These are phyloP conservation scores for Blera fallax DNA, from an alignment of 2,888 invertebrate species.

Conservation along the genomic window DNA sequence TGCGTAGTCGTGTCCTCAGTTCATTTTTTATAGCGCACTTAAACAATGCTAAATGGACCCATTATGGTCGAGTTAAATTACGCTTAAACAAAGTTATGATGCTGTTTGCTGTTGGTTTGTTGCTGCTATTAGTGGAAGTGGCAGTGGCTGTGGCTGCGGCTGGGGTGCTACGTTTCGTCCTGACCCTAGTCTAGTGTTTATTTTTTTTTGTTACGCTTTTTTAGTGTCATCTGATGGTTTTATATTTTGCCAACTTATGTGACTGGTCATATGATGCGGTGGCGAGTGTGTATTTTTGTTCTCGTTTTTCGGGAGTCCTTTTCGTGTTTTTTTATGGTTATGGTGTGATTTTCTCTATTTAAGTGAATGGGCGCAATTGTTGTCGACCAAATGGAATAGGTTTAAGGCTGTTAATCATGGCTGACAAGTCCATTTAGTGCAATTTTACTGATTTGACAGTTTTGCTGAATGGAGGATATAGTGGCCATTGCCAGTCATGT, in stretches of 20 bases:
- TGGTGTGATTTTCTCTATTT: constrained; percentile 62
- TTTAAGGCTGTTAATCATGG: constrained; percentile 62
- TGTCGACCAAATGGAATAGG: constrained; percentile 19
- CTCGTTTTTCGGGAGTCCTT: not conserved
- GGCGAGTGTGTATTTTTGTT: not conserved
- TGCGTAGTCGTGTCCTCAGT: constrained; percentile 27
- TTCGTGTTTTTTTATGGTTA: constrained; percentile 51
- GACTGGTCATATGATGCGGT: constrained; percentile 1
- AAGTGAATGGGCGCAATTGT: constrained; percentile 64
- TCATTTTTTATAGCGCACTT: constrained; percentile 69
- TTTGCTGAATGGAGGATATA: constrained; percentile 18
- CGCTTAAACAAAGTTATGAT: constrained; percentile 76
- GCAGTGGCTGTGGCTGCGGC: constrained; percentile 4
- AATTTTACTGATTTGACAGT: constrained; percentile 58
- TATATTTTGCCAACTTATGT: constrained; percentile 49
- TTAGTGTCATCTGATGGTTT: constrained; percentile 46
- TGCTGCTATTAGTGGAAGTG: constrained; percentile 58
- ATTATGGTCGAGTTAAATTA: constrained; percentile 75
- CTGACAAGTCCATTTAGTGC: constrained; percentile 71
- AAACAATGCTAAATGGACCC: constrained; percentile 74
- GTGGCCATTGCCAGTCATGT: constrained; percentile 11
- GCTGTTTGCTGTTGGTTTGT: constrained; percentile 63
- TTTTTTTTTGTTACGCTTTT: constrained; percentile 1
- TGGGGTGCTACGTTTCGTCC: constrained; percentile 6
- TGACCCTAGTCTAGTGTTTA: constrained; percentile 9